Percentiles rank a stretch among this genome's conserved stretches.
Conservation (phyloP, 2,888 invertebrate species). For the Lottia scabra region DNA sequence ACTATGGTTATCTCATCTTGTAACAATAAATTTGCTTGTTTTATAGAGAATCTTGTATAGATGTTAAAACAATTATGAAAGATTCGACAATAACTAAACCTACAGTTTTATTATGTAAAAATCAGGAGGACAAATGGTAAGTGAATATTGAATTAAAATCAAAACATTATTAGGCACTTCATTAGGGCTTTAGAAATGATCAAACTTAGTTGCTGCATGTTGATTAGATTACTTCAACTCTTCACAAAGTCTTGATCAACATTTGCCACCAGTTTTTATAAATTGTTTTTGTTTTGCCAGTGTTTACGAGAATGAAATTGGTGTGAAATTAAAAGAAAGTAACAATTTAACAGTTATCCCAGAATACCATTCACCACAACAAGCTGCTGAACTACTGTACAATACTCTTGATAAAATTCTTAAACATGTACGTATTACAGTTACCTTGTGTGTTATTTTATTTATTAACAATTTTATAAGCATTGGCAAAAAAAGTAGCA, state of each 20-base stretch:
- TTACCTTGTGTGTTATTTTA: too few relatives aligned
- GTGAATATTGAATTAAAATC: not conserved
- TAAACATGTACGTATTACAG: conserved; percentile 46
- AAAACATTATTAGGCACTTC: too few relatives aligned
- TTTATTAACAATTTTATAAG: too few relatives aligned
- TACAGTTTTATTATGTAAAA: not conserved
- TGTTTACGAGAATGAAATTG: not conserved
- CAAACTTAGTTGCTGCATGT: too few relatives aligned
- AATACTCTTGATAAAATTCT: conserved; percentile 52
- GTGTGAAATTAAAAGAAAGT: conserved; percentile 43
- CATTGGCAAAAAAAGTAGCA: too few relatives aligned
- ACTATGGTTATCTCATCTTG: too few relatives aligned
- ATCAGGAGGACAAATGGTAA: not conserved
- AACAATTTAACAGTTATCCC: conserved; percentile 53
- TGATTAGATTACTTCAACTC: too few relatives aligned
- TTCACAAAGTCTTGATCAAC: too few relatives aligned
- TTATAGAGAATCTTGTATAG: not conserved
- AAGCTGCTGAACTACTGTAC: conserved; percentile 53
- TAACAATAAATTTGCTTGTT: not conserved
- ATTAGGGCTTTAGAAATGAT: too few relatives aligned
- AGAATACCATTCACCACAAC: conserved; percentile 43
- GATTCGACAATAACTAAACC: not conserved
- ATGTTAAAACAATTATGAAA: not conserved
- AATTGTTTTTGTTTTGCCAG: not conserved
- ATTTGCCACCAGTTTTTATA: not conserved